phyloP scores from a whole-genome alignment of 2,113 vertebrate species.

The Archilochus colubris region DNA sequence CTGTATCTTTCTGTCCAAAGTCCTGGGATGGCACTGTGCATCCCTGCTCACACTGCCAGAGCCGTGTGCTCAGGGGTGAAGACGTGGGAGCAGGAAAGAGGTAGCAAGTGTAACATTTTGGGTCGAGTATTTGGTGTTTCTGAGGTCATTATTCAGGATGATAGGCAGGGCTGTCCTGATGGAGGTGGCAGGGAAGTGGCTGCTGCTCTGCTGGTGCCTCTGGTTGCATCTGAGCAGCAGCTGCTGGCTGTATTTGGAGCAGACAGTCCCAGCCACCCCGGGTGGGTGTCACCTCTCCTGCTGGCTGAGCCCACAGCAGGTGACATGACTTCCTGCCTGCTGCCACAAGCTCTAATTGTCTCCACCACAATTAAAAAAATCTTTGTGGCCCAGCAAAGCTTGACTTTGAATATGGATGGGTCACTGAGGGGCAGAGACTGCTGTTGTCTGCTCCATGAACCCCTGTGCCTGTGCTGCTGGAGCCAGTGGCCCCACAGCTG shows the following conservation, averaged over 20 bases:
- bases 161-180: neutral
- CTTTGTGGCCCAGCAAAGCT: neutral
- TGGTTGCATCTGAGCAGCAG: neutral
- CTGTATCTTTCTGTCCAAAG: rapidly evolving
- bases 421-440: neutral
- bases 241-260: neutral
- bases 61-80: rapidly evolving
- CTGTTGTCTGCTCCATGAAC: neutral
- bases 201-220: neutral
- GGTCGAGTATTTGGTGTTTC: neutral
- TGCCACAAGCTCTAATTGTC: neutral
- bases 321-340: neutral
- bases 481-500: rapidly evolving
- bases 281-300: neutral
- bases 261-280: rapidly evolving
- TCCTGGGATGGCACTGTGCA: neutral
- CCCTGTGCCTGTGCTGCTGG: rapidly evolving
- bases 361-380: neutral
- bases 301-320: neutral
- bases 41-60: neutral
- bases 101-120: rapidly evolving
- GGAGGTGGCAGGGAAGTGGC: neutral
- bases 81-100: neutral
- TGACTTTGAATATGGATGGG: neutral
- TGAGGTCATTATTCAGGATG: neutral